Evolutionary conservation across 2,888 invertebrate species (phyloP).

Genomic region (Cheilosia pagana): DNA sequence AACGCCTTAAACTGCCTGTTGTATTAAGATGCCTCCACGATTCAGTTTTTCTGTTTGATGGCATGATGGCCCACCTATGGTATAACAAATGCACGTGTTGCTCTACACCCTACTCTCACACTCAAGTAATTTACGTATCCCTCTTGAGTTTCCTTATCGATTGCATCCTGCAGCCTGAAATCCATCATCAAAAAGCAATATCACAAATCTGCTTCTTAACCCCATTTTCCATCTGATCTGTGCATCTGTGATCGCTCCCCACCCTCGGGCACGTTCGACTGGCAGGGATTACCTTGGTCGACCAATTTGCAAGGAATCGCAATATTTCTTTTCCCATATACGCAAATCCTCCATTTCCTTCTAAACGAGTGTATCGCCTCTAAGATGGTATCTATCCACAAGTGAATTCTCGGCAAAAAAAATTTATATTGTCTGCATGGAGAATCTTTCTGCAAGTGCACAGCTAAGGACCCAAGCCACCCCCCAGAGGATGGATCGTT

Average conservation of each 20-base stretch:
- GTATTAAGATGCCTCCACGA: too few species aligned
- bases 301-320: constrained; percentile 28
- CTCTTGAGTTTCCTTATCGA: background rate
- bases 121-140: background rate
- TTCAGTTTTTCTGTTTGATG: too few species aligned
- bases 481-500: constrained; percentile 9
- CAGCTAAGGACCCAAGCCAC: background rate
- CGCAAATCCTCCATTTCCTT: constrained; percentile 16
- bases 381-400: too few species aligned
- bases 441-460: constrained; percentile 9
- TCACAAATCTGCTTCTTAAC: constrained; percentile 26
- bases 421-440: constrained; percentile 24
- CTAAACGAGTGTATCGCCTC: constrained; percentile 19
- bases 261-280: background rate
- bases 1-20: too few species aligned
- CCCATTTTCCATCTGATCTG: background rate
- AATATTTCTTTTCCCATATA: constrained; percentile 19
- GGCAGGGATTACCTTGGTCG: constrained; percentile 19
- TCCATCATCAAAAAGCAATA: constrained; percentile 17
- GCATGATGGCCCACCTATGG: too few species aligned
- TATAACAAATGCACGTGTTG: too few species aligned
- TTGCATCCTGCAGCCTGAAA: background rate
- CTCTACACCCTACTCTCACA: too few species aligned
- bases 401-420: constrained; percentile 2
- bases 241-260: background rate